Evolutionary conservation across 2,888 invertebrate genomes (phyloP).

Genomic region (Parelbella ahira): DNA sequence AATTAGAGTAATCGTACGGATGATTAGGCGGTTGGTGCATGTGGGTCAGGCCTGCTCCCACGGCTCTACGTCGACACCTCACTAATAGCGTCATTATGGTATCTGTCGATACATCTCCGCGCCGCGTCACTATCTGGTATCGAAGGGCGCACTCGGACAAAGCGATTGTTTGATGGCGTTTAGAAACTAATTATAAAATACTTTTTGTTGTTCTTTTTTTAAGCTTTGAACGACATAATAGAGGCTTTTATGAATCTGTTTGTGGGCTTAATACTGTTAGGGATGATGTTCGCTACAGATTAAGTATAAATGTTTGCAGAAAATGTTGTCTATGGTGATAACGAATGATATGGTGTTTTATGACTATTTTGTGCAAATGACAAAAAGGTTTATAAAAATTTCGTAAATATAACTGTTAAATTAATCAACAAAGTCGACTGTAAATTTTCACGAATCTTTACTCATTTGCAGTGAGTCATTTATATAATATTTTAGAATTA

Average conservation of each 20-base stretch:
- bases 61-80: constrained; percentile 68
- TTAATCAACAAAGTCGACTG: too few species aligned
- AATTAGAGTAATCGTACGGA: constrained; percentile 74
- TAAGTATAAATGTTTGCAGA: background rate
- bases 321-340: background rate
- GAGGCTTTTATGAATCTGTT: constrained; percentile 22
- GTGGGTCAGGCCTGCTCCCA: constrained; percentile 71
- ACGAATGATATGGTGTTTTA: too few species aligned
- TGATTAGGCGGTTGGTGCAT: constrained; percentile 55
- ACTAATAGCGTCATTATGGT: constrained; percentile 72
- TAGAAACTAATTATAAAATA: constrained; percentile 49
- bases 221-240: constrained; percentile 13
- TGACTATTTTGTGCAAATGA: too few species aligned
- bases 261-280: constrained; percentile 5
- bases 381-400: too few species aligned
- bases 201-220: constrained; percentile 25
- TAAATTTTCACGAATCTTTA: too few species aligned
- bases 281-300: background rate
- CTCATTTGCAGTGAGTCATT: too few species aligned
- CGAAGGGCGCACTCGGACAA: constrained; percentile 56
- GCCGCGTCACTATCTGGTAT: constrained; percentile 63
- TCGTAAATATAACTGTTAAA: too few species aligned
- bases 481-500: too few species aligned
- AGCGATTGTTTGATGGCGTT: constrained; percentile 54
- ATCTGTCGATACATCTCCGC: constrained; percentile 69